Base-by-base conservation (phyloP, 2,888 invertebrate species). In the Marasmarcha lunaedactyla region DNA sequence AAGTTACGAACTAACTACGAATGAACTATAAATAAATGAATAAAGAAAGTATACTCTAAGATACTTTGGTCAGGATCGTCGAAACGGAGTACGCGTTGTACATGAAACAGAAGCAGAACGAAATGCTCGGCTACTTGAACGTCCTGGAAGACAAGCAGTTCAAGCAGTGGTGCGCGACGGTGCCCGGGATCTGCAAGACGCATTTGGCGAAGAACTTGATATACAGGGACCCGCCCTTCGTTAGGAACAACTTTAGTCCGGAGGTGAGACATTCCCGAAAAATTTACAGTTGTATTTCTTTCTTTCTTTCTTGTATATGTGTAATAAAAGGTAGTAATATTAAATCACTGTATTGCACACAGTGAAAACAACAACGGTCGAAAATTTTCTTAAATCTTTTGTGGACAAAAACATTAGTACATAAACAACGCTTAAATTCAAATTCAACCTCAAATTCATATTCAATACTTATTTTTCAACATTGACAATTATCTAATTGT, bases 221-320 rank as follows among this genome's bases (percentile, higher is more conserved):
- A 20, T 69, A 79, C n/a, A 69, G 87, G 36, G 71, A 77, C 35
- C 78, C 85, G 0, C 76, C 87, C 0, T 70, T 85, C 33, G 71
- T 92, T 1, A 68, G 76, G 33, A 76, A 90, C 30, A 93, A 93
- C 64, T 92, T 93, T 50, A 88, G 89, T 50, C 71, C 84, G 1
- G 86, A 90, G 70, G 86, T 86, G 55, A 55, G 45, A 34, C 9
- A n/a, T n/a, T n/a, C n/a, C n/a, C n/a, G n/a, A n/a, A n/a, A n/a
- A n/a, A n/a, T 27, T 5, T 14, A 35, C 6, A n/a, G 11, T 33
- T 14, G 5, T 9, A 10, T 36, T 13, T 15, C 5, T 35, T 25
- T 40, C 6, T 35, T 12, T n/a, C 12, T 41, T 36, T 11, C 36
- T 41, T 7, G 33, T 26, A 33, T 41, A n/a, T n/a, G n/a, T n/a